A percentile compares a stretch with the other conserved stretches of the same genome.
phyloP scores from a whole-genome alignment of 2,888 invertebrate genomes.

The Zhuqinia jingwanae region DNA sequence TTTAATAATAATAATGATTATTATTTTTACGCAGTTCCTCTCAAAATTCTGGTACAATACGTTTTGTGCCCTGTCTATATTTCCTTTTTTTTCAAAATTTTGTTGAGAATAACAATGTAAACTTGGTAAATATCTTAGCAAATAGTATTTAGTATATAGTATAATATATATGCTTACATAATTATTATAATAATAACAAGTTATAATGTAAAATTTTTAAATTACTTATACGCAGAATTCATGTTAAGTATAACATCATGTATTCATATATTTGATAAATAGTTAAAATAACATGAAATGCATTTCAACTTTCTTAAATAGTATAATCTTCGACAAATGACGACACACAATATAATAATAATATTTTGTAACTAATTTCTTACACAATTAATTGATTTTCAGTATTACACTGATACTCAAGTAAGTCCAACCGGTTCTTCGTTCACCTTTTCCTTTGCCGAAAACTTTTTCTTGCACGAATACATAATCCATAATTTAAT shows the following conservation, averaged over 20 bases:
- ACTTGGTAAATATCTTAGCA: slow-evolving; percentile 39
- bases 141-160: slow-evolving; percentile 23
- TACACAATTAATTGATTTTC: slow-evolving; percentile 32
- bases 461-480: slow-evolving; percentile 11
- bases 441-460: neutral
- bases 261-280: neutral
- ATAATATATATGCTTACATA: neutral
- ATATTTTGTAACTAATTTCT: slow-evolving; percentile 20
- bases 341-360: neutral
- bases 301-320: slow-evolving; percentile 35
- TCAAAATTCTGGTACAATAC: slow-evolving; percentile 62
- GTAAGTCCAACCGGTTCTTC: neutral
- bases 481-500: too few species aligned
- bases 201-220: slow-evolving; percentile 56
- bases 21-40: slow-evolving; percentile 29
- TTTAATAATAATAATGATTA: slow-evolving; percentile 8
- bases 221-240: slow-evolving; percentile 50
- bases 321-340: slow-evolving; percentile 16
- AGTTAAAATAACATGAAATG: slow-evolving; percentile 60
- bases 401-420: slow-evolving; percentile 10
- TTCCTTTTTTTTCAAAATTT: slow-evolving; percentile 33
- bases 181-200: slow-evolving; percentile 24
- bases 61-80: slow-evolving; percentile 70
- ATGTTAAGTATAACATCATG: slow-evolving; percentile 29
- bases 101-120: slow-evolving; percentile 45